Base-by-base conservation (phyloP, 2,888 invertebrate genomes). In the Daptonema setosum region DNA sequence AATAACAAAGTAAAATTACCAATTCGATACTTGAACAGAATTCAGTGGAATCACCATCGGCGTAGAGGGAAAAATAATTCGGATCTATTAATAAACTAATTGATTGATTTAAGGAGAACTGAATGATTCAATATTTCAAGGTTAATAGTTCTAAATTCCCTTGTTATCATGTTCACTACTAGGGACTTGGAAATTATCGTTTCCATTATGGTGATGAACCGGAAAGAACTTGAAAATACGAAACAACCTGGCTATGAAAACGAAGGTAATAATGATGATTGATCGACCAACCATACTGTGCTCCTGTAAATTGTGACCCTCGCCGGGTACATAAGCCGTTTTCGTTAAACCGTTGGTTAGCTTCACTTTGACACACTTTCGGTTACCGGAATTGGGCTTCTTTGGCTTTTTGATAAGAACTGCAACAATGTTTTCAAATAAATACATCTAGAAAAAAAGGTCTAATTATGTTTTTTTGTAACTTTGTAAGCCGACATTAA, bases 361-460 rank as follows among this genome's bases (percentile, higher is more conserved):
- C 8, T 85, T 78, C n/a, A 97, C 86, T 56, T 91, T 72, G n/a
- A 90, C 95, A 74, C 95, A 99, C 72, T 93, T 93, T 63, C 97
- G 79, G 75, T 97, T 97, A 0, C 95, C 97, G 0, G 95, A 97
- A 75, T 97, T 99, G 0, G 97, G 97, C 71, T 97, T 97, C 73
- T 90, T 95, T 0, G 97, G 97, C 69, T 99, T 97, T 70, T 85
- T 91, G 56, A 95, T 86, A 0, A 97, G 63, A 17, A 55, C 50
- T 48, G 54, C 5, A 35, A 35, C 17, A 17, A 35, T 35, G 8
- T 35, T 11, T 35, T 8, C 8, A 35, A 35, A 35, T n/a, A n/a
- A n/a, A n/a, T n/a, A n/a, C n/a, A n/a, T n/a, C n/a, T n/a, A n/a
- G n/a, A n/a, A n/a, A n/a, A n/a, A n/a, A n/a, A n/a, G n/a, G n/a